Conservation (phyloP, 2,113 vertebrate genomes). For the Spilogale gracilis region DNA sequence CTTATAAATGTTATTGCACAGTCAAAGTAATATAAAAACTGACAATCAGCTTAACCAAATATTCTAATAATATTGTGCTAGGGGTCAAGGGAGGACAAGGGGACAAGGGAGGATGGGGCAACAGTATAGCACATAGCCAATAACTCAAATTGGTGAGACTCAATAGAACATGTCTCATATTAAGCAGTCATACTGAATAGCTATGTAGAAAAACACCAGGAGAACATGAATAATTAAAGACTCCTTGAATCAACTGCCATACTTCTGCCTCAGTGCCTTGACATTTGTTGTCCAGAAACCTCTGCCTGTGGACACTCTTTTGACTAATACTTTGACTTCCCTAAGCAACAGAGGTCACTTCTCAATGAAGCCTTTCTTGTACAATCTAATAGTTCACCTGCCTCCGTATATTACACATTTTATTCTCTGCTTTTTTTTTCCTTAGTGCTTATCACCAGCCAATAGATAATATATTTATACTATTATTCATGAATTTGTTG, state of each 20-base stretch:
- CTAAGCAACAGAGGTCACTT: background rate
- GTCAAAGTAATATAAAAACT: slow-evolving; percentile 6
- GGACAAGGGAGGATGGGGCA: too few relatives aligned
- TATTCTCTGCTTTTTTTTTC: background rate
- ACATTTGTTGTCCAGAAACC: background rate
- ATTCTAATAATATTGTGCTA: background rate
- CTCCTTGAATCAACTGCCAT: background rate
- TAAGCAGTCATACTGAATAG: background rate
- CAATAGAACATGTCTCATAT: background rate
- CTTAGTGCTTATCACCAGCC: background rate
- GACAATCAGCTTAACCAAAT: background rate
- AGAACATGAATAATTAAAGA: background rate
- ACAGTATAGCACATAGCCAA: background rate
- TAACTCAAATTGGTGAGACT: background rate
- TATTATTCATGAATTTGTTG: background rate
- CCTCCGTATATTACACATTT: background rate
- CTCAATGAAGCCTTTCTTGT: background rate
- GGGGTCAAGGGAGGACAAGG: background rate
- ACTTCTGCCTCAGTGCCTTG: background rate
- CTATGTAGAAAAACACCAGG: background rate
- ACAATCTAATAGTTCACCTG: background rate
- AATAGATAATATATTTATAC: background rate
- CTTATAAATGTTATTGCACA: background rate
- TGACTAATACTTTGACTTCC: background rate
- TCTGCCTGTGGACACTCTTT: background rate